Evolutionary conservation across 1,140 invertebrate species (phyloP).

Genomic region (Capitella teleta): DNA sequence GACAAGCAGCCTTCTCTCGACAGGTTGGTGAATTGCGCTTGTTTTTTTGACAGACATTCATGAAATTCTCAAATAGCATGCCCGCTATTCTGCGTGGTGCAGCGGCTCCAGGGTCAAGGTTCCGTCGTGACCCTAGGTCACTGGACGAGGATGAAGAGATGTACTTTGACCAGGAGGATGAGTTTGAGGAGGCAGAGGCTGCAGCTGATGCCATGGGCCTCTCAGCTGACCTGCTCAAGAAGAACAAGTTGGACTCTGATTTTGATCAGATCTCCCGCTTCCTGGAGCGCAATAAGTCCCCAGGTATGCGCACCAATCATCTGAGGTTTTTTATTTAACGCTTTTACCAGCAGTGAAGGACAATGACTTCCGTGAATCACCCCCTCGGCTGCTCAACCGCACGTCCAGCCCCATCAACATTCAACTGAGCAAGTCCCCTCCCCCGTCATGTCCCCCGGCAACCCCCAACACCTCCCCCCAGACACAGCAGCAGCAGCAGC

Average conservation of each 20-base stretch:
- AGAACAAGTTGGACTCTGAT: constrained; percentile 44
- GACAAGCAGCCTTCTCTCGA: constrained; percentile 22
- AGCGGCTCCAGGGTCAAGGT: constrained; percentile 45
- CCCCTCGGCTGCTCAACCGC: constrained; percentile 26
- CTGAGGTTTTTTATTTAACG: neutral
- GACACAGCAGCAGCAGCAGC: too few species aligned
- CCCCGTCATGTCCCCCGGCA: too few species aligned
- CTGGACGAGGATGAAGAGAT: constrained; percentile 96
- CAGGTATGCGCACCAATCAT: neutral
- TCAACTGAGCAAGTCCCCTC: constrained; percentile 19
- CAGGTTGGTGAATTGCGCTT: constrained; percentile 15
- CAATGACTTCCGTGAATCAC: constrained; percentile 22
- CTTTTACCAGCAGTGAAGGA: constrained; percentile 27
- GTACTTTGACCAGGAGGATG: constrained; percentile 97
- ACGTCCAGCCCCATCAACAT: constrained; percentile 30
- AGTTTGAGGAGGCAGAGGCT: constrained; percentile 56
- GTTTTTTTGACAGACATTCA: too few species aligned
- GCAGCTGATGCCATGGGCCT: constrained; percentile 27
- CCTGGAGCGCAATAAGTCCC: constrained; percentile 29
- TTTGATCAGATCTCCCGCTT: constrained; percentile 43
- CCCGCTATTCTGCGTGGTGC: too few species aligned
- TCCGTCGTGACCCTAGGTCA: constrained; percentile 77
- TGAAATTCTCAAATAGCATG: too few species aligned
- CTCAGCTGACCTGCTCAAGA: constrained; percentile 33
- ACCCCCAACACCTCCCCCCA: too few species aligned